phyloP scores from a whole-genome alignment of 2,113 vertebrate genomes.

The Callionymus lyra region DNA sequence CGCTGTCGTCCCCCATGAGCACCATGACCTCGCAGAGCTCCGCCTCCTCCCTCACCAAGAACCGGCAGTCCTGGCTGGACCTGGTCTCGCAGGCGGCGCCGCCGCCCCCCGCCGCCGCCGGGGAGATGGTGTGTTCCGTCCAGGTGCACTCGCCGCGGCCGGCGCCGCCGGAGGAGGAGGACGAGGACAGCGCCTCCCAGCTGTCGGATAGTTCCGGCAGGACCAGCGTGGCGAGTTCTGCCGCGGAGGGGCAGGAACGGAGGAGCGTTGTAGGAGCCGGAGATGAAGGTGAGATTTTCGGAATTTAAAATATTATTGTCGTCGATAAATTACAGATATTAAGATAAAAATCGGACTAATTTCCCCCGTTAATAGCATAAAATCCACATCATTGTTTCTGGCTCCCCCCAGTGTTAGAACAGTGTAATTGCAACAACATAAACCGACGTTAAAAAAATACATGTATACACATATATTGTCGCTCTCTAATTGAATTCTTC shows the following conservation, averaged over 20 bases:
- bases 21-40: constrained; percentile 68
- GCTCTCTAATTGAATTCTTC: too few relatives aligned
- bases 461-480: background rate
- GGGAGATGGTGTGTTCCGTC: constrained; percentile 56
- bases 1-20: constrained; percentile 72
- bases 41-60: constrained; percentile 67
- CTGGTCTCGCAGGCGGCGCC: constrained; percentile 60
- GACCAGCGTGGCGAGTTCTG: too few relatives aligned
- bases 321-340: too few relatives aligned
- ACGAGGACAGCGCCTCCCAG: constrained; percentile 19
- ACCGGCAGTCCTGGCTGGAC: constrained; percentile 75
- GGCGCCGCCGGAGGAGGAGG: constrained; percentile 13
- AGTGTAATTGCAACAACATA: too few relatives aligned
- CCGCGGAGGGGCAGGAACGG: constrained; percentile 22
- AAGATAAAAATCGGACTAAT: too few relatives aligned
- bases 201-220: constrained; percentile 26
- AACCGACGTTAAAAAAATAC: too few relatives aligned
- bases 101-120: constrained; percentile 41
- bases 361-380: too few relatives aligned
- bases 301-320: background rate
- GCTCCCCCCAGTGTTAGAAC: too few relatives aligned
- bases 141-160: constrained; percentile 59
- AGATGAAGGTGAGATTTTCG: constrained; percentile 25
- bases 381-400: too few relatives aligned
- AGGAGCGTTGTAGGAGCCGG: constrained; percentile 6